Percentiles rank a stretch among this genome's conserved stretches.
Conservation (phyloP, 2,113 vertebrate species). For the Chloropsis cyanopogon region DNA sequence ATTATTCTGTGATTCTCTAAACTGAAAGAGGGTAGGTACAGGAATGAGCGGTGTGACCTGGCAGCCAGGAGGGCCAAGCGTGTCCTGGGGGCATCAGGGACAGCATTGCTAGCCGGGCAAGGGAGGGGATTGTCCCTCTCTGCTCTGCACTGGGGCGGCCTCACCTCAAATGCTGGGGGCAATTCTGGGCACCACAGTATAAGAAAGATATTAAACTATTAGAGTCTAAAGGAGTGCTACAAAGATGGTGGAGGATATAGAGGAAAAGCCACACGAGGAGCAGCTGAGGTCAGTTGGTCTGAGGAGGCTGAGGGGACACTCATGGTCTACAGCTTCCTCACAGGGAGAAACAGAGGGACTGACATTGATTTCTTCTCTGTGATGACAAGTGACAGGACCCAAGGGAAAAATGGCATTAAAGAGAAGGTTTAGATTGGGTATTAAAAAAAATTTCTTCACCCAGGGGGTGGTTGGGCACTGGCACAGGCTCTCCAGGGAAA, state of each 20-base stretch:
- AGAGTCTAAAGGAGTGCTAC: neutral
- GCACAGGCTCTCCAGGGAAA: neutral
- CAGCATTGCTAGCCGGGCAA: rapidly evolving
- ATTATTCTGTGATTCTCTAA: neutral
- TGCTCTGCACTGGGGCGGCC: rapidly evolving
- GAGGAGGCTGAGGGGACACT: neutral
- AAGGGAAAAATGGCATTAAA: neutral
- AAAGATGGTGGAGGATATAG: neutral
- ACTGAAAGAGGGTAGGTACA: neutral
- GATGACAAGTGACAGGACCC: neutral
- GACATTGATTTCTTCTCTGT: neutral
- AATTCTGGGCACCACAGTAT: rapidly evolving
- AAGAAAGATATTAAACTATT: neutral
- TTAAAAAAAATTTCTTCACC: neutral
- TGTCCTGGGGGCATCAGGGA: neutral
- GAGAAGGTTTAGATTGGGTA: neutral
- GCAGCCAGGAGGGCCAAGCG: rapidly evolving
- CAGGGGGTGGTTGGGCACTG: neutral
- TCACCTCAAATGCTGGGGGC: rapidly evolving
- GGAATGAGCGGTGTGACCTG: neutral
- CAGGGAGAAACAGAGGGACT: neutral
- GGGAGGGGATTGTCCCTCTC: neutral
- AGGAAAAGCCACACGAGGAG: neutral
- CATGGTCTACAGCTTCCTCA: neutral
- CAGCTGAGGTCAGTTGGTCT: neutral